Evolutionary conservation across 2,113 vertebrate species (phyloP).

Genomic region (Nannospalax galili): DNA sequence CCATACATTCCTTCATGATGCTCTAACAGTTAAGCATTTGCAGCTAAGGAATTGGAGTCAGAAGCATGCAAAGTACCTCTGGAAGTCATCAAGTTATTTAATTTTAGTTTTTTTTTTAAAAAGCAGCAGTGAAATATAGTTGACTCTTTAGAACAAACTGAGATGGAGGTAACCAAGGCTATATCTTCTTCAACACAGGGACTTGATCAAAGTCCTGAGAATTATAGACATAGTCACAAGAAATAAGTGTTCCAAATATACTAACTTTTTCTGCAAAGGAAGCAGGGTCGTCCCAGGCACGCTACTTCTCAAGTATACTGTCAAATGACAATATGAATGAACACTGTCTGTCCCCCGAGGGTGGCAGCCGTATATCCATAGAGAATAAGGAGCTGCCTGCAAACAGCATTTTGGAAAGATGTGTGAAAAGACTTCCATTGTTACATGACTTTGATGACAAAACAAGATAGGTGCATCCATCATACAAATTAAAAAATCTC

Average conservation of each 20-base stretch:
- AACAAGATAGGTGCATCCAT: background rate
- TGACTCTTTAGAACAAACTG: background rate
- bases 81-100: background rate
- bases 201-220: background rate
- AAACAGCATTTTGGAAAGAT: background rate
- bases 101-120: background rate
- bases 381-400: background rate
- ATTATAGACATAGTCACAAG: background rate
- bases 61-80: background rate
- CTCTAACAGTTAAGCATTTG: background rate
- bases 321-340: slow-evolving; percentile 29
- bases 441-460: background rate
- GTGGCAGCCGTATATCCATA: background rate
- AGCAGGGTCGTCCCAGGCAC: background rate
- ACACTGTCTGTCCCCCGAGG: background rate
- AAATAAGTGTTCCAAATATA: background rate
- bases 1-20: background rate
- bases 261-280: background rate
- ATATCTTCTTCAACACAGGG: background rate
- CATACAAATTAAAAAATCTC: background rate
- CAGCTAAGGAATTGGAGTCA: background rate
- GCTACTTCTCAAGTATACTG: slow-evolving; percentile 6
- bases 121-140: background rate
- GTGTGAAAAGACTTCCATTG: background rate
- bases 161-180: background rate